Evolutionary conservation across 1,140 invertebrate genomes (phyloP).

Genomic region (Battus philenor): DNA sequence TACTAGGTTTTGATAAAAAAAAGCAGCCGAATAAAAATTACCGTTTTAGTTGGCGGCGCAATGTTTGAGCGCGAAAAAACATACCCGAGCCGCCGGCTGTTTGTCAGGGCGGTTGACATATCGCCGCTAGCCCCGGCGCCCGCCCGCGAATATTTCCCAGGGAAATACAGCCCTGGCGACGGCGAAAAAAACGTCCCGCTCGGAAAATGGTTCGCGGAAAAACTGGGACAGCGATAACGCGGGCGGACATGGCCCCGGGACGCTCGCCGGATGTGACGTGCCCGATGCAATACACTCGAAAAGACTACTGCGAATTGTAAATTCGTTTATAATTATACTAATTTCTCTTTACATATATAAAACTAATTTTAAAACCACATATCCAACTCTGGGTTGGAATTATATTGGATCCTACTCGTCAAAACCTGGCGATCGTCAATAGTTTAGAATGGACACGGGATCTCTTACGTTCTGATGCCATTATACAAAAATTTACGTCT

Average conservation of each 20-base stretch:
- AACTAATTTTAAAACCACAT: too few species aligned
- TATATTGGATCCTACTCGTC: too few species aligned
- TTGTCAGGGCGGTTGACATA: conserved; percentile 44
- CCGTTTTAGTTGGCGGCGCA: conserved; percentile 18
- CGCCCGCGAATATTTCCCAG: conserved; percentile 1
- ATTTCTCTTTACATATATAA: too few species aligned
- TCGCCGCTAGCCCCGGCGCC: conserved; percentile 31
- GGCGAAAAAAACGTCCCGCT: conserved; percentile 1
- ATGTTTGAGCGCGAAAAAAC: conserved; percentile 26
- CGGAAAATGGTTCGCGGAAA: conserved; percentile 6
- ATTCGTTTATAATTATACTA: not conserved
- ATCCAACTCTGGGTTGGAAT: too few species aligned
- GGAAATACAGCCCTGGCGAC: not conserved
- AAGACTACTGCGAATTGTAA: not conserved
- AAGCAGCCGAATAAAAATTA: conserved; percentile 10
- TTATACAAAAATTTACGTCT: too few species aligned
- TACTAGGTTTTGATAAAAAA: conserved; percentile 6
- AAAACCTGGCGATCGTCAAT: too few species aligned
- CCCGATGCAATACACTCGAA: not conserved
- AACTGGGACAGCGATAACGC: conserved; percentile 10
- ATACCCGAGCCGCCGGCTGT: conserved; percentile 24
- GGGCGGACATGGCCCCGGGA: not conserved
- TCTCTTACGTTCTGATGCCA: too few species aligned
- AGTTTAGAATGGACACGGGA: too few species aligned
- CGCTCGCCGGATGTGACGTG: not conserved